A percentile compares a stretch with the other conserved stretches of the same genome.
These are phyloP conservation scores for Noctua fimbriata DNA, from an alignment of 2,888 invertebrate genomes.

Conservation along the genomic window DNA sequence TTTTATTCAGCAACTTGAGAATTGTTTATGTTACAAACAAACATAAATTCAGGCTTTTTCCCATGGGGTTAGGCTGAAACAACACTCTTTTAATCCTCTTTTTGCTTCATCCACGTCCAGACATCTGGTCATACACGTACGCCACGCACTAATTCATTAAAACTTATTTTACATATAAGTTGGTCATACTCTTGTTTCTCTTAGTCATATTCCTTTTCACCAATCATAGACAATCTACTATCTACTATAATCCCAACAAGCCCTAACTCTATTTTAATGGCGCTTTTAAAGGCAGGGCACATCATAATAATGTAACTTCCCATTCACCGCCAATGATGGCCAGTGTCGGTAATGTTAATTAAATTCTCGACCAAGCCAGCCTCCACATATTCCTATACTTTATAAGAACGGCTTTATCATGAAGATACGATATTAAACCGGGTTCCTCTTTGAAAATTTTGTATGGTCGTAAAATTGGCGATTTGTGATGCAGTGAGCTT, in stretches of 20 bases:
- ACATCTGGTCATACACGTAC: background rate
- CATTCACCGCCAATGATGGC: background rate
- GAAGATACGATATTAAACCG: constrained; percentile 27
- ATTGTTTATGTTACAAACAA: background rate
- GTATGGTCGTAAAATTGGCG: constrained; percentile 32
- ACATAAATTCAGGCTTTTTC: background rate
- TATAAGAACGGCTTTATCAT: constrained; percentile 18
- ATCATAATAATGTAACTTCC: background rate
- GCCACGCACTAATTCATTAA: background rate
- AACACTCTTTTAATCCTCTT: too few relatives aligned
- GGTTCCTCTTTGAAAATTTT: constrained; percentile 32
- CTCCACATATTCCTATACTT: background rate
- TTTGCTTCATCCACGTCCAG: too few relatives aligned
- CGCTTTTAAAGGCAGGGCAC: background rate
- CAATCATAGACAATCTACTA: background rate
- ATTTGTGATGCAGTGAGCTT: constrained; percentile 43
- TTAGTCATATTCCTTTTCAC: background rate
- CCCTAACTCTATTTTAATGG: background rate
- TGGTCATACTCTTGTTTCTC: background rate
- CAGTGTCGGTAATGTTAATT: constrained; percentile 18
- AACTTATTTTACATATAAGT: background rate
- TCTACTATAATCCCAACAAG: background rate
- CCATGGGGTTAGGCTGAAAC: background rate
- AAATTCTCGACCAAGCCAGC: background rate
- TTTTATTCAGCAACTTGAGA: background rate